Percentiles rank a stretch among this genome's conserved stretches.
Evolutionary conservation across 2,113 vertebrate species (phyloP).

Genomic region (Lonchura striata): DNA sequence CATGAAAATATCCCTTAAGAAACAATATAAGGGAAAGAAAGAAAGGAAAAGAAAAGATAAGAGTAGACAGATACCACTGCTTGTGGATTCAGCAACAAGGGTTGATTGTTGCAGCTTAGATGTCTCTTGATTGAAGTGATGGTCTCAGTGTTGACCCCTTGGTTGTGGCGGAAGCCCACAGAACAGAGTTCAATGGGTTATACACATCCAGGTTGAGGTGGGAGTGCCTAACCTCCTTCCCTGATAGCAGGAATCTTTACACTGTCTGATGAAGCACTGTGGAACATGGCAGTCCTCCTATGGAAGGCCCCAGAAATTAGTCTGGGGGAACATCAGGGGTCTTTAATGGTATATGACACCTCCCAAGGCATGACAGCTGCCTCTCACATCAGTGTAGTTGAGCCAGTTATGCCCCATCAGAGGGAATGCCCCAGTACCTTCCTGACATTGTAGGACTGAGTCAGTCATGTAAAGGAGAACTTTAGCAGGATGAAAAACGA

Average conservation of each 20-base stretch:
- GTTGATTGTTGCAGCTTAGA: neutral
- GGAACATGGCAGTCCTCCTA: neutral
- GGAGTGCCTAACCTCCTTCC: neutral
- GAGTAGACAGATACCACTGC: neutral
- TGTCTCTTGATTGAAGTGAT: neutral
- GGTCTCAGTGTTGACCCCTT: rapidly evolving
- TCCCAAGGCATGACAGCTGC: neutral
- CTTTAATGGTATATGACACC: neutral
- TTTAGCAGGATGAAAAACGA: neutral
- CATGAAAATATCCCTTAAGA: neutral
- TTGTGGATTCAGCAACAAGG: rapidly evolving
- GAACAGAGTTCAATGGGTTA: neutral
- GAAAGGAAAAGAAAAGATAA: neutral
- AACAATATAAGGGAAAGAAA: neutral
- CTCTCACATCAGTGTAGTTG: neutral
- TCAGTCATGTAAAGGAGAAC: neutral
- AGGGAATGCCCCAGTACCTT: neutral
- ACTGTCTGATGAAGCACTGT: neutral
- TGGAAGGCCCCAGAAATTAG: neutral
- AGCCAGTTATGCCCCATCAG: neutral
- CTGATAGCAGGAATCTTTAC: neutral
- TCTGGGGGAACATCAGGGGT: rapidly evolving
- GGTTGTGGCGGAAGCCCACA: neutral
- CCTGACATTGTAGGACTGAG: rapidly evolving
- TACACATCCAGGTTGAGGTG: neutral